Evolutionary conservation across 2,888 invertebrate species (phyloP), one percentile per base, ranked within the genome.

Genomic region (Tetragonula carbonaria): DNA sequence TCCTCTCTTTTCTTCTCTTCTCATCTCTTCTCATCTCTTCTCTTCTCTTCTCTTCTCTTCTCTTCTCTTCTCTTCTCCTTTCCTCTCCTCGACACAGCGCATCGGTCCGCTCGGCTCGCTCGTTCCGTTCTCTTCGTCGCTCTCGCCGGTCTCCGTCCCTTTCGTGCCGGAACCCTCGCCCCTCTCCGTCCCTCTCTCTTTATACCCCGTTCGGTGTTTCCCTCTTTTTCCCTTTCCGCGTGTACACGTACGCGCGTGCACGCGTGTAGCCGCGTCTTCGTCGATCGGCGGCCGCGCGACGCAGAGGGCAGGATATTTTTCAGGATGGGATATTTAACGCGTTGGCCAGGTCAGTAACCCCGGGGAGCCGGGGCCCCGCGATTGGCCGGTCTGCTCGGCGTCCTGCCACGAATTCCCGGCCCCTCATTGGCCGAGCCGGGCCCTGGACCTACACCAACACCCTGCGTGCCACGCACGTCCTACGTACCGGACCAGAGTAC

Each of bases 261-360:
- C 85, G 85, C 86, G 78, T 67, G 81, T 82, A 85, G 81, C 80
- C 28, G 65, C 73, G 66, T 86, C 86, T 82, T 77, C 81, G 81
- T 86, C 81, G 75, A 57, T 63, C 73, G 79, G 65, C 59, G 73
- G 80, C 62, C 63, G 85, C 55, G 86, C 71, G 83, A 89, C 80
- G 83, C 76, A 77, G 88, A 90, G 90, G 86, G 88, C 87, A 89
- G 90, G 91, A 92, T 94, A 94, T 94, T 94, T 94, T 94, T 94
- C 94, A 93, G 94, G 93, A 94, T 93, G 93, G 93, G 93, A 94
- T 94, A 94, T 94, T 94, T 94, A 94, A 94, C 94, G 94, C 94
- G 93, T 92, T 92, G 93, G 92, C 91, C 91, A 93, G 94, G 94
- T 94, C 94, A 93, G 92, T 93, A 93, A 94, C 94, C 94, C 91